Base-by-base conservation (phyloP, 2,888 invertebrate species). In the Thecocarcelia acutangulata region DNA sequence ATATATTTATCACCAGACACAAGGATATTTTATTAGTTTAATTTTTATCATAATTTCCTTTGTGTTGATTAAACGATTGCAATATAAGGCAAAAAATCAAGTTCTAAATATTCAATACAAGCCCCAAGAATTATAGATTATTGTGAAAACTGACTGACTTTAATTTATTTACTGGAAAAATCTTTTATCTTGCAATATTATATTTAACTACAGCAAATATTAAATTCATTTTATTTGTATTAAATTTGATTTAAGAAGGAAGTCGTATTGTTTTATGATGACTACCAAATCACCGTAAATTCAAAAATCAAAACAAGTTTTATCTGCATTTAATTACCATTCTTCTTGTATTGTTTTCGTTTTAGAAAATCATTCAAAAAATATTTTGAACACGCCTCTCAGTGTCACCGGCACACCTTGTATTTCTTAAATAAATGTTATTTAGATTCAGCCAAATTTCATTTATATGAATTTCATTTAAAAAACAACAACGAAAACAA, bases 271-370 rank as follows among this genome's bases (percentile, higher is more conserved):
- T 33, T 3, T 33, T 8, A 33, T 3, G 9, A 46, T 46, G n/a
- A 15, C 15, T 50, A 15, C 21, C n/a, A 19, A 33, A 44, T 15
- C 21, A 6, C 19, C n/a, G 5, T 46, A 28, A 54, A 44, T 44
- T 72, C 44, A 64, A 72, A 78, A 44, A 37, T 59, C 66, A 50
- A 44, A 78, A 66, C 44, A 77, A 33, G 21, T 19, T 50, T 64
- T 64, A 73, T 76, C 81, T 81, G 81, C 76, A 81, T 73, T 81
- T 81, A 81, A 81, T 81, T 81, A 52, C 76, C 61, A 37, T 33
- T 33, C 44, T 21, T 69, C 54, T 54, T 6, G 52, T 19, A 17
- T 4, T 28, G 24, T 73, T 68, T 70, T 33, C n/a, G 21, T 15
- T 69, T 64, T 66, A n/a, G 21, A 37, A 78, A 72, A 21, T 54